Evolutionary conservation across 2,888 invertebrate genomes (phyloP).

Genomic region (Drosophila nigritarsus): DNA sequence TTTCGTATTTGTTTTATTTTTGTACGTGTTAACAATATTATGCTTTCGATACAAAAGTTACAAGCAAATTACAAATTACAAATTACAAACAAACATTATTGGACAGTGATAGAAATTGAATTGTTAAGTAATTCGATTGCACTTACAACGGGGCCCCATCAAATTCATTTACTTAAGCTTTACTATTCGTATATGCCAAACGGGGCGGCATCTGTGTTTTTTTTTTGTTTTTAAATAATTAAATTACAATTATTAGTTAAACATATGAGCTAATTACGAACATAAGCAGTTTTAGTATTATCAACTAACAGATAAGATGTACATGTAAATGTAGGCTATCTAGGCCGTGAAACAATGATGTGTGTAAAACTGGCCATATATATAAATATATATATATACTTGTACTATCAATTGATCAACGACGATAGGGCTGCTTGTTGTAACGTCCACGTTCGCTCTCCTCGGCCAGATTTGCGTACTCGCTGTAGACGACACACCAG

Average conservation of each 20-base stretch:
- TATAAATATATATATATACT: not conserved
- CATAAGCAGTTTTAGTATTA: slow-evolving; percentile 51
- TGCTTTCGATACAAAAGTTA: slow-evolving; percentile 47
- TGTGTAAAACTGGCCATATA: slow-evolving; percentile 2
- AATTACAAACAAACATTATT: slow-evolving; percentile 59
- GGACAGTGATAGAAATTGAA: slow-evolving; percentile 57
- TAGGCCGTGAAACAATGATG: slow-evolving; percentile 19
- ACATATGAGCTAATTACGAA: slow-evolving; percentile 65
- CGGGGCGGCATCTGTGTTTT: slow-evolving; percentile 8
- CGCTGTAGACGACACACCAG: slow-evolving; percentile 94
- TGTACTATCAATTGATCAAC: slow-evolving; percentile 63
- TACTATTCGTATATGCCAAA: slow-evolving; percentile 14
- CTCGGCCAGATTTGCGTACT: slow-evolving; percentile 90
- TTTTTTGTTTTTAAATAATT: slow-evolving; percentile 46
- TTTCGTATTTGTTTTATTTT: slow-evolving; percentile 43
- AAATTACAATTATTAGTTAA: slow-evolving; percentile 73
- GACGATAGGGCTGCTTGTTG: slow-evolving; percentile 89
- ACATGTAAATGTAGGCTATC: slow-evolving; percentile 15
- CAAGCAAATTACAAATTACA: slow-evolving; percentile 48
- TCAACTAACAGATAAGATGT: slow-evolving; percentile 49
- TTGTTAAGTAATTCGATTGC: slow-evolving; percentile 69
- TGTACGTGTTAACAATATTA: slow-evolving; percentile 54
- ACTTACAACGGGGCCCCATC: slow-evolving; percentile 51
- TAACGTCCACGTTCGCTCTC: slow-evolving; percentile 90
- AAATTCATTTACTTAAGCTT: slow-evolving; percentile 44